A percentile compares a stretch with the other conserved stretches of the same genome.
Evolutionary conservation across 2,113 vertebrate species (phyloP).

Genomic region (human (Homo sapiens)): DNA sequence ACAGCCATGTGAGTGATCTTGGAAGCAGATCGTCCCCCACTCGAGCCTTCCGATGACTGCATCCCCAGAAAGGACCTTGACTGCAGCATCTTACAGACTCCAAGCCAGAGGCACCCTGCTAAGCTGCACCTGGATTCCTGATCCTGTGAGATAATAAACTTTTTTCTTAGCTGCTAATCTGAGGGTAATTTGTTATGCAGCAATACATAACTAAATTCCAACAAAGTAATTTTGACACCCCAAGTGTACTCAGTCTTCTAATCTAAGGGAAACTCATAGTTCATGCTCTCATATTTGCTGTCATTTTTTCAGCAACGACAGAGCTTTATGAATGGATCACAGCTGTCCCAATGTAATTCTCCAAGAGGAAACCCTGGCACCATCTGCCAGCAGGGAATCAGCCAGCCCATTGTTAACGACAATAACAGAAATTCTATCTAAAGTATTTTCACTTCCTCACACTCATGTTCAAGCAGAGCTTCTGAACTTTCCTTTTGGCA

Average conservation of each 20-base stretch:
- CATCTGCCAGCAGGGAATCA: conserved; percentile 66
- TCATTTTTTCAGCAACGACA: conserved; percentile 61
- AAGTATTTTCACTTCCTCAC: conserved; percentile 54
- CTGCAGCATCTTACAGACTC: not conserved
- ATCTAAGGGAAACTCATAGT: not conserved
- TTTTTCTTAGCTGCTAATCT: not conserved
- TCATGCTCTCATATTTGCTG: not conserved
- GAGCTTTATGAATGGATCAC: conserved; percentile 72
- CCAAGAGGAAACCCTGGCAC: conserved; percentile 76
- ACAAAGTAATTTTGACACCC: not conserved
- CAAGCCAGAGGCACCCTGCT: not conserved
- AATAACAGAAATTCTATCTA: conserved; percentile 70
- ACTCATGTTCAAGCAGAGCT: conserved; percentile 62
- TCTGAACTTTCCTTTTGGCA: conserved; percentile 67
- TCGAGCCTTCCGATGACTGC: not conserved
- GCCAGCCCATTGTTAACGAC: conserved; percentile 70
- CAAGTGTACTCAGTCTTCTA: not conserved
- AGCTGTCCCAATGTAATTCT: conserved; percentile 71
- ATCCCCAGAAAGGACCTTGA: not conserved
- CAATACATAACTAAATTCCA: not conserved
- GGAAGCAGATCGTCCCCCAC: not conserved
- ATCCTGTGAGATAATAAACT: not conserved
- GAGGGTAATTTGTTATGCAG: not conserved
- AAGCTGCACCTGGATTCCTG: not conserved
- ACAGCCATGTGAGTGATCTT: not conserved